These are phyloP conservation scores for Plusia festucae DNA, from an alignment of 2,888 invertebrate species.

Conservation along the genomic window DNA sequence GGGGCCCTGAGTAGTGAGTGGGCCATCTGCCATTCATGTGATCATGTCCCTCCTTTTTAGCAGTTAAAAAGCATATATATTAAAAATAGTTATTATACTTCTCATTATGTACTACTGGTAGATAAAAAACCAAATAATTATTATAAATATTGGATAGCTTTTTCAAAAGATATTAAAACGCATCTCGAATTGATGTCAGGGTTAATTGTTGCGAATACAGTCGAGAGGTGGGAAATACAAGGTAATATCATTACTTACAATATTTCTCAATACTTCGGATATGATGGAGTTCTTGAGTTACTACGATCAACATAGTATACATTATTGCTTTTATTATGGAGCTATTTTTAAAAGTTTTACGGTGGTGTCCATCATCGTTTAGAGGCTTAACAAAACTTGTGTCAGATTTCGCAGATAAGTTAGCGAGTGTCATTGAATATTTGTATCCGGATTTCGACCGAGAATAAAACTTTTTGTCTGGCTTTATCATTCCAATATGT, in stretches of 20 bases:
- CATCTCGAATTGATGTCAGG: slow-evolving; percentile 44
- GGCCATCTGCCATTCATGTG: too few relatives aligned
- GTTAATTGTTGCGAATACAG: slow-evolving; percentile 38
- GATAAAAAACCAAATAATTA: too few relatives aligned
- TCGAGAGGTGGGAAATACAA: slow-evolving; percentile 55
- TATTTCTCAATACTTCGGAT: slow-evolving; percentile 42
- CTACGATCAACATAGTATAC: slow-evolving; percentile 10
- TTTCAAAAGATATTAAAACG: background rate
- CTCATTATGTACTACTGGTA: too few relatives aligned
- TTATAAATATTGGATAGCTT: too few relatives aligned
- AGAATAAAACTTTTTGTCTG: slow-evolving; percentile 53
- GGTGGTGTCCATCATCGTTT: slow-evolving; percentile 73
- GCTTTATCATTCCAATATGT: slow-evolving; percentile 78
- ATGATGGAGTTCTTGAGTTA: slow-evolving; percentile 27
- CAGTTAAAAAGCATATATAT: too few relatives aligned
- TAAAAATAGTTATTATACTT: too few relatives aligned
- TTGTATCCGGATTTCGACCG: slow-evolving; percentile 85
- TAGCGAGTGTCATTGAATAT: slow-evolving; percentile 79
- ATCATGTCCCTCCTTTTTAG: too few relatives aligned
- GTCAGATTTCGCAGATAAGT: slow-evolving; percentile 76
- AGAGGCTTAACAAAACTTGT: slow-evolving; percentile 78
- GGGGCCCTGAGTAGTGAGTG: too few relatives aligned
- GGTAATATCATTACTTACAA: slow-evolving; percentile 44
- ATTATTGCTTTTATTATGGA: slow-evolving; percentile 68
- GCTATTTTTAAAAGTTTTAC: slow-evolving; percentile 74